These are phyloP conservation scores for Ophthalmolycus amberensis DNA, from an alignment of 2,113 vertebrate genomes.

Conservation along the genomic window DNA sequence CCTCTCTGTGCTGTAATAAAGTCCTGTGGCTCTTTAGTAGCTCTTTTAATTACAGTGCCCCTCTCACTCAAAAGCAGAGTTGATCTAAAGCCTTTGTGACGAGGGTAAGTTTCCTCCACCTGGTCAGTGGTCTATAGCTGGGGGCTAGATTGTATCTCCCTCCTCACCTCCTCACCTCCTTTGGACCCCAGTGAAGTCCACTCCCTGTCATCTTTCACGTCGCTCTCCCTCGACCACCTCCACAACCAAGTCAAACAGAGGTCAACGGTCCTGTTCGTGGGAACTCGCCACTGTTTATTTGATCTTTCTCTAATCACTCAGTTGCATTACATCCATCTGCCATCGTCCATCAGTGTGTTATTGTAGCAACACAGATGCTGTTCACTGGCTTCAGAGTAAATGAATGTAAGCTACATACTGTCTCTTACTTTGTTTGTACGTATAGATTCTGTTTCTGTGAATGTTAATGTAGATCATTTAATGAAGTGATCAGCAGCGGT, in stretches of 20 bases:
- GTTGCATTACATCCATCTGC: conserved; percentile 6
- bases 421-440: background rate
- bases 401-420: background rate
- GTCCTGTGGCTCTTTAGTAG: conserved; percentile 35
- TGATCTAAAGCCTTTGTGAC: conserved; percentile 67
- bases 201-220: conserved; percentile 50
- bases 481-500: background rate
- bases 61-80: conserved; percentile 46
- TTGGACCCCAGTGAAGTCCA: conserved; percentile 25
- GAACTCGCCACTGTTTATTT: conserved; percentile 1
- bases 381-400: background rate
- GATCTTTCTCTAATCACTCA: conserved; percentile 3
- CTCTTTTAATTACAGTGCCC: conserved; percentile 66
- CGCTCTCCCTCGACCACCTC: background rate
- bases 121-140: conserved; percentile 31
- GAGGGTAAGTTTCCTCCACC: conserved; percentile 18
- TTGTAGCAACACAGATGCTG: background rate
- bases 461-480: background rate
- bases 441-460: background rate
- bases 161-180: conserved; percentile 38
- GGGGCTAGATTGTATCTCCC: conserved; percentile 37
- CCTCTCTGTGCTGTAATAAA: conserved; percentile 42
- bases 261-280: conserved; percentile 26
- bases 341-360: conserved; percentile 2
- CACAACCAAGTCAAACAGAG: conserved; percentile 55